Base-by-base conservation (phyloP, 1,140 invertebrate species). In the Octopus bimaculoides region DNA sequence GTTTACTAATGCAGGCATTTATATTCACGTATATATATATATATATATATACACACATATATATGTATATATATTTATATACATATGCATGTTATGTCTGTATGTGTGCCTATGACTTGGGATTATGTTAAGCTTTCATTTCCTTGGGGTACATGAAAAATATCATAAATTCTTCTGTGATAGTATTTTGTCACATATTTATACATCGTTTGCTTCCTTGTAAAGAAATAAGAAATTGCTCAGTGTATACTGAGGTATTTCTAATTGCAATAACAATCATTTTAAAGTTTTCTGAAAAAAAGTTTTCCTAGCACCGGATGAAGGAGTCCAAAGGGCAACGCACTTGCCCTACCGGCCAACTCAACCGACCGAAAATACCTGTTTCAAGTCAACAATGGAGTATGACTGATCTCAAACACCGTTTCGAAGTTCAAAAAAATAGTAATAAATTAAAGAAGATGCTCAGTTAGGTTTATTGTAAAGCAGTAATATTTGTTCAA, bases 321-420 rank as follows among this genome's bases (percentile, higher is more conserved):
- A 20, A 71, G 66, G 66, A 71, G 66, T n/a, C 26, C 66, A 71
- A 71, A 20, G 66, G 66, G 17, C 17, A 71, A n/a, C 17, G 26
- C 66, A n/a, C 8, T 71, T 20, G 66, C 66, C 66, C 66, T 71
- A 71, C 66, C 66, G 66, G 66, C 66, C 66, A 71, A 71, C 66
- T 71, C 66, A n/a, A 14, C 66, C 26, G 66, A 20, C 66, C 26
- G 17, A 20, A 20, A 71, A 14, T n/a, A 8, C 8, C 8, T n/a
- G 26, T 61, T 61, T 61, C 56, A 17, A 12, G 9, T 61, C 56
- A 12, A 61, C 56, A 61, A 9, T 61, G 17, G 17, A 61, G 17
- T 61, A 17, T 12, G 17, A 61, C 9, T 61, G 17, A 61, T 12
- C 9, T 12, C 56, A 61, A 61, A 61, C 9, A 61, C 9, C 17